Base-by-base conservation (phyloP, 2,797 vertebrate species). In the Rhinoraja longicauda region DNA sequence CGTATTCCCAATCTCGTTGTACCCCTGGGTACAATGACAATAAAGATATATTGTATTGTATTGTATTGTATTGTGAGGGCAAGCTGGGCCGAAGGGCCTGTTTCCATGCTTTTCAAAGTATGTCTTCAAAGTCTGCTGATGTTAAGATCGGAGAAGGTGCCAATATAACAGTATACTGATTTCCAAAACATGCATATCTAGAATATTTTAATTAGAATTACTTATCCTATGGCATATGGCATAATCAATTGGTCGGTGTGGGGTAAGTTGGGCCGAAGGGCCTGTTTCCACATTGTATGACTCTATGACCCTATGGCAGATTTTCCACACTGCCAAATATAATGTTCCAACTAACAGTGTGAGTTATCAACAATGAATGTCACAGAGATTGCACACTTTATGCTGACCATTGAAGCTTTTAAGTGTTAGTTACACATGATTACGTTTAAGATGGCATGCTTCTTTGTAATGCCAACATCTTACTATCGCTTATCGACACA, bases 351-450 rank as follows among this genome's bases (percentile, higher is more conserved):
- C 64, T 70, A 82, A 90, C 64, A 39, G 62, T 90, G 36, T 36
- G 86, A 36, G 32, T 39, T 90, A 13, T 70, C 86, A 84, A 12
- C 86, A 90, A 59, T 64, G 67, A 70, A 70, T 19, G 70, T 17
- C 62, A 70, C n/a, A 67, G 64, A 6, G 62, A 90, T 39, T 90
- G 86, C 64, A 86, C 57, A 17, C 29, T 62, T 86, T 64, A 86
- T 86, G 62, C 24, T 90, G 15, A 39, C 70, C n/a, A 59, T 70
- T 67, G 86, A 84, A 84, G 81, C 81, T 84, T 84, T 59, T 53
- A 84, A 53, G 81, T 84, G 81, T 59, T 59, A 84, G 53, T 29
- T 13, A 6, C 1, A 26, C 45, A 84, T 5, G 26, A 29, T 26
- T 29, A 84, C 26, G n/a, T 84, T 84, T 84, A 84, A 84, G 59